Evolutionary conservation across 1,140 invertebrate species (phyloP), one percentile per base, ranked within the genome.

Genomic region (Dermatophagoides farinae): DNA sequence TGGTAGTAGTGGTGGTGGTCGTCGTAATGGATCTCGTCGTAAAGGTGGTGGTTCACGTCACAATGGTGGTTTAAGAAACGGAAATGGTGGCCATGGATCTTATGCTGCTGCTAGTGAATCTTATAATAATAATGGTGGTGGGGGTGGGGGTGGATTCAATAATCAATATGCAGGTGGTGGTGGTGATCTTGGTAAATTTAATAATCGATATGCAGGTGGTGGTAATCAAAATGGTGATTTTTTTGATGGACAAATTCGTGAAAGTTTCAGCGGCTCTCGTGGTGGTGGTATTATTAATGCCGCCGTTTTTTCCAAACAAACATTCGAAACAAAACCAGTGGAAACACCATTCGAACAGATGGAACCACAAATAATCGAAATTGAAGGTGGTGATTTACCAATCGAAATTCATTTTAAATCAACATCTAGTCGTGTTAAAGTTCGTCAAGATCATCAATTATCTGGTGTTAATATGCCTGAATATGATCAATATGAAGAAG

Each of bases 361-460:
- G 16, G 43, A 59, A 41, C 57, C 57, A 43, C 22, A 23, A 23
- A 59, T 59, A 6, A 59, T 59, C 18, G 57, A 54, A 37, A 40
- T 59, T 12, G 57, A 59, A n/a, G 57, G 37, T 25, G 57, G 57
- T 16, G 57, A 59, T 50, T 22, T 59, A 18, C 57, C 57, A 1
- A 6, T 59, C 5, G 37, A 59, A 38, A 47, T 59, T 25, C 5
- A 8, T 39, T 59, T 59, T 40, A 59, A 59, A 22, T 47, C 39
- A 12, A 6, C 57, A 11, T 47, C 57, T 1, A 59, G 57, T 25
- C 37, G 57, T 22, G 22, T 59, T 23, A 59, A 59, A 25, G 57
- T 59, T 6, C 39, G 9, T 20, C 57, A 59, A 46, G 20, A 37
- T 4, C 53, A 57, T 57, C 12, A 14, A 23, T 5, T n/a, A 4